phyloP scores from a whole-genome alignment of 2,888 invertebrate genomes.

The Drosophila algonquin region DNA sequence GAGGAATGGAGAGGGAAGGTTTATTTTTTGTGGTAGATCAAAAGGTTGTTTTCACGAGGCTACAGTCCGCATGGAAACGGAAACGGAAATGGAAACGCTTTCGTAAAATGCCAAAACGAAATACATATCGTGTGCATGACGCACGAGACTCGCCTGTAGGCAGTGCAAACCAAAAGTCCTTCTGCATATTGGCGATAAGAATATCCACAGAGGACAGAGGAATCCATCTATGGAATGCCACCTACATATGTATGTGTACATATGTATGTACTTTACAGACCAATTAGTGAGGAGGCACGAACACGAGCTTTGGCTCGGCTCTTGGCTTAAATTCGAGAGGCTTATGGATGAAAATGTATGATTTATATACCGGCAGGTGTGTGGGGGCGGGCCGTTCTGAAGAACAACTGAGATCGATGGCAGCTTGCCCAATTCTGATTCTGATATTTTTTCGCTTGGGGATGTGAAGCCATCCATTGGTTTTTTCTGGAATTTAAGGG shows the following conservation, averaged over 20 bases:
- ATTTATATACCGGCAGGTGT: slow-evolving; percentile 26
- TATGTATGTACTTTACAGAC: not conserved
- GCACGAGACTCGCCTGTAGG: too few species aligned
- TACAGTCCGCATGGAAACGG: not conserved
- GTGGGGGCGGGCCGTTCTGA: not conserved
- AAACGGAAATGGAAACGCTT: not conserved
- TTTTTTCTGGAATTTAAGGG: slow-evolving; percentile 37
- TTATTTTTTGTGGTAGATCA: not conserved
- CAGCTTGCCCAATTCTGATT: slow-evolving; percentile 9
- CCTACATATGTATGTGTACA: too few species aligned
- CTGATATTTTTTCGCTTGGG: not conserved
- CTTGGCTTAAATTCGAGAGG: slow-evolving; percentile 24
- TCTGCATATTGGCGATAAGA: not conserved
- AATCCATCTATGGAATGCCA: too few species aligned
- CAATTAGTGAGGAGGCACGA: not conserved
- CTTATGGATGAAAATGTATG: slow-evolving; percentile 27
- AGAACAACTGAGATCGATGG: slow-evolving; percentile 29
- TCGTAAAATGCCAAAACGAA: not conserved
- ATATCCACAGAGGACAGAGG: not conserved
- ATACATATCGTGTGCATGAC: not conserved
- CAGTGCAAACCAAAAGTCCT: not conserved
- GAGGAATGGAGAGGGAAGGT: not conserved
- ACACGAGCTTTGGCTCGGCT: slow-evolving; percentile 13
- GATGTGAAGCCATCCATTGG: too few species aligned
- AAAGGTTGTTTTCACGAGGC: not conserved